Conservation (phyloP, 1,140 invertebrate genomes). For the Brachionus plicatilis region DNA sequence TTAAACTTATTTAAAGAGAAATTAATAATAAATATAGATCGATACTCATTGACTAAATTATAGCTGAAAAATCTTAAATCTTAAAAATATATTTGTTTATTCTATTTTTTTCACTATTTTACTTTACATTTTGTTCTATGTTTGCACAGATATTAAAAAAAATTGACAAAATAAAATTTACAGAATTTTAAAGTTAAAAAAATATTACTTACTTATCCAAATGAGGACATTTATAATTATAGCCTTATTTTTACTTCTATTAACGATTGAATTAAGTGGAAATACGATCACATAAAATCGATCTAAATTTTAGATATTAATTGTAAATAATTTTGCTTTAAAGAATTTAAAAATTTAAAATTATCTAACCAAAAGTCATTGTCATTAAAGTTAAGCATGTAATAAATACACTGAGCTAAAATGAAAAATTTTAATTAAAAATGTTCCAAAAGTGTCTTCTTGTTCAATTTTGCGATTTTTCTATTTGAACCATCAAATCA, state of each 20-base stretch:
- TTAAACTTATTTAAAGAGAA: too few relatives aligned
- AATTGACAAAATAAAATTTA: background rate
- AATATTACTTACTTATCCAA: conserved; percentile 25
- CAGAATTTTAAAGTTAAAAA: background rate
- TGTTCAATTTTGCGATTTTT: too few relatives aligned
- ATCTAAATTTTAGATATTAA: background rate
- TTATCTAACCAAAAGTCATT: conserved; percentile 15
- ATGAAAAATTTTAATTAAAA: background rate
- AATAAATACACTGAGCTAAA: conserved; percentile 25
- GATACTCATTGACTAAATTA: too few relatives aligned
- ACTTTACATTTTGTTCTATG: background rate
- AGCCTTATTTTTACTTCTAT: conserved; percentile 19
- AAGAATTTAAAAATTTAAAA: background rate
- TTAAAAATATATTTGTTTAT: too few relatives aligned
- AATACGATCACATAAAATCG: background rate
- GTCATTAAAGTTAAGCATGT: conserved; percentile 35
- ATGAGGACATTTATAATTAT: background rate
- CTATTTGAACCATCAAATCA: too few relatives aligned
- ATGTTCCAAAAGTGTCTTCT: background rate
- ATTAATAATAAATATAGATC: too few relatives aligned
- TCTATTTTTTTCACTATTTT: too few relatives aligned
- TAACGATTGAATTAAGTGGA: background rate
- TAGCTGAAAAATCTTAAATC: too few relatives aligned
- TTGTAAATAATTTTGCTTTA: background rate
- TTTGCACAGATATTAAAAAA: background rate